Percentiles rank a stretch among this genome's conserved stretches.
Conservation (phyloP, 2,113 vertebrate species). For the human region DNA sequence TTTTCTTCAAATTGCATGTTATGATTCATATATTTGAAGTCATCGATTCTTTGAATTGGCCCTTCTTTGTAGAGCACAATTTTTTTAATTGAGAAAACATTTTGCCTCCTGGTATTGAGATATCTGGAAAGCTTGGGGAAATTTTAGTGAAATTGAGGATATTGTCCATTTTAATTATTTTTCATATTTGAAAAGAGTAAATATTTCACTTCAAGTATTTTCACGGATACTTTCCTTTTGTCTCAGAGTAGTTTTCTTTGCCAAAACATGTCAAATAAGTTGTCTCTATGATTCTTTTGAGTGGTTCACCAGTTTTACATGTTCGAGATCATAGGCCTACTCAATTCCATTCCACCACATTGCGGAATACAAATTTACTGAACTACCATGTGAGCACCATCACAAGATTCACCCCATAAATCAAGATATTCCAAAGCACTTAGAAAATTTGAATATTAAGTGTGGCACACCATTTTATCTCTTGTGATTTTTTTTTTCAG, state of each 20-base stretch:
- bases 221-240: constrained; percentile 55
- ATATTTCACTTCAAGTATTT: constrained; percentile 63
- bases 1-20: constrained; percentile 36
- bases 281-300: constrained; percentile 18
- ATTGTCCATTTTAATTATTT: constrained; percentile 63
- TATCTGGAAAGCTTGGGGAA: constrained; percentile 28
- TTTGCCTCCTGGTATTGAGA: constrained; percentile 14
- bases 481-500: not conserved
- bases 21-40: constrained; percentile 37
- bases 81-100: constrained; percentile 53
- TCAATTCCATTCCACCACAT: not conserved
- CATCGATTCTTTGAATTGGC: not conserved
- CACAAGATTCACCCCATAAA: not conserved
- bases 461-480: not conserved
- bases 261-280: constrained; percentile 53
- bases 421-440: not conserved
- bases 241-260: constrained; percentile 29
- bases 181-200: constrained; percentile 49
- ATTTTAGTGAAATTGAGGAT: constrained; percentile 21
- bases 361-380: not conserved
- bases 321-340: not conserved
- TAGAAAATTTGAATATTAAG: not conserved
- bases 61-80: not conserved
- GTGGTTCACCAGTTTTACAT: constrained; percentile 20
- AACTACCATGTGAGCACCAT: not conserved